Evolutionary conservation across 2,797 vertebrate genomes (phyloP), one percentile per base, ranked within the genome.

Genomic region (Antennarius maculatus): DNA sequence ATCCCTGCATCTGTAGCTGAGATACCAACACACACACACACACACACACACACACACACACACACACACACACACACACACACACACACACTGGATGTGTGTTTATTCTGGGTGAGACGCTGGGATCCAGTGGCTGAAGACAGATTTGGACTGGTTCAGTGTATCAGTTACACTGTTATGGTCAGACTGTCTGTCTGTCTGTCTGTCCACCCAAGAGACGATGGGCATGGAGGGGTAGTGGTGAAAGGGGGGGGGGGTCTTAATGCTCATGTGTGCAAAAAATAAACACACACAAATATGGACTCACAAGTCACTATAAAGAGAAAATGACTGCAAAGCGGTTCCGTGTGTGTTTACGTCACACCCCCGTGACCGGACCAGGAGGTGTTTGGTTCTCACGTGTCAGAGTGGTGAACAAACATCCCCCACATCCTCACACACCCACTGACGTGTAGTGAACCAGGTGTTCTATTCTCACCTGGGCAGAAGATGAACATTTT

Each of bases 21-120:
- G 71, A 56, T 53, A 76, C 51, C 42, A 45, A 28, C 49, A 51
- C 53, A 54, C 68, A 65, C 39, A 65, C 68, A 67, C 63, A 65
- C 54, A 74, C 60, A 66, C 66, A 60, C 61, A 64, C 66, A 63
- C 53, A 58, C 56, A 70, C 55, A 66, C 51, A 54, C 29, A 4
- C 15, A 46, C 43, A 46, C 43, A 51, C 49, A 51, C 49, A 51
- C 49, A 51, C 49, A 15, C 49, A 58, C 69, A 66, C 41, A 63
- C 69, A 63, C 65, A 66, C 59, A 71, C 60, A 67, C 61, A 61
- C 56, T 75, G 67, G n/a, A 53, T 71, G 77, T 77, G 72, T 69
- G 73, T 89, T 88, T 91, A 90, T 90, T 90, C 82, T 80, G 82
- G 83, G 82, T 82, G 80, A 88, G 90, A 89, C 82, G 74, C 63